phyloP scores from a whole-genome alignment of 2,888 invertebrate species.

The Cephus pygmeus region DNA sequence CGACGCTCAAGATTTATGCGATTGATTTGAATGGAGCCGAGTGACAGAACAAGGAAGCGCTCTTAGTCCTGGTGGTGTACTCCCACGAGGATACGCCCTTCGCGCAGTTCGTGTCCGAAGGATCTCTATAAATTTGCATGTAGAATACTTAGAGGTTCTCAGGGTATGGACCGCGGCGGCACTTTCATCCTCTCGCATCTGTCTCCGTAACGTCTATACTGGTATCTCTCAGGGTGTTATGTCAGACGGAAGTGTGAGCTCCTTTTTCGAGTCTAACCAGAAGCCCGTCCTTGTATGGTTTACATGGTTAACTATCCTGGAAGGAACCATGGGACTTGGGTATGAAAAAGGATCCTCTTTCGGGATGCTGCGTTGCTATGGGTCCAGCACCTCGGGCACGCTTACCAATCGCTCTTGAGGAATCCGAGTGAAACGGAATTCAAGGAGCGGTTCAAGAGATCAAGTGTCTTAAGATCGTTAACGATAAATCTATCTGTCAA shows the following conservation, averaged over 20 bases:
- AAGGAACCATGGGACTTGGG: not conserved
- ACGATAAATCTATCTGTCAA: not conserved
- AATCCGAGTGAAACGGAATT: not conserved
- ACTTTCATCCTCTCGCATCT: constrained; percentile 34
- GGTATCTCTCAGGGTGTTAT: not conserved
- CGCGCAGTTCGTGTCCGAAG: constrained; percentile 59
- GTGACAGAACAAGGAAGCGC: constrained; percentile 67
- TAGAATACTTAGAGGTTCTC: constrained; percentile 62
- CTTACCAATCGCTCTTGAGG: not conserved
- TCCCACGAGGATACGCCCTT: constrained; percentile 55
- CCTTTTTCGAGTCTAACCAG: constrained; percentile 35
- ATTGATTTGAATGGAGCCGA: constrained; percentile 64
- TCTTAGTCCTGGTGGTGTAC: constrained; percentile 62
- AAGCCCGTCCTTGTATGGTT: constrained; percentile 18
- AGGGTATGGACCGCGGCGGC: constrained; percentile 22
- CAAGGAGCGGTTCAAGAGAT: not conserved
- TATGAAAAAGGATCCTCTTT: not conserved
- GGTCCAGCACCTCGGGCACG: not conserved
- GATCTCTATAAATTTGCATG: constrained; percentile 67
- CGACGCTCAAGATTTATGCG: constrained; percentile 62
- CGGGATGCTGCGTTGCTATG: not conserved
- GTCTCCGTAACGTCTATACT: constrained; percentile 24
- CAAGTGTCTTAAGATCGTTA: not conserved
- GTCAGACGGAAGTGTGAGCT: constrained; percentile 37
- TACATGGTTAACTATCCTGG: not conserved